phyloP scores from a whole-genome alignment of 2,113 vertebrate genomes.

The Tamias sibiricus region DNA sequence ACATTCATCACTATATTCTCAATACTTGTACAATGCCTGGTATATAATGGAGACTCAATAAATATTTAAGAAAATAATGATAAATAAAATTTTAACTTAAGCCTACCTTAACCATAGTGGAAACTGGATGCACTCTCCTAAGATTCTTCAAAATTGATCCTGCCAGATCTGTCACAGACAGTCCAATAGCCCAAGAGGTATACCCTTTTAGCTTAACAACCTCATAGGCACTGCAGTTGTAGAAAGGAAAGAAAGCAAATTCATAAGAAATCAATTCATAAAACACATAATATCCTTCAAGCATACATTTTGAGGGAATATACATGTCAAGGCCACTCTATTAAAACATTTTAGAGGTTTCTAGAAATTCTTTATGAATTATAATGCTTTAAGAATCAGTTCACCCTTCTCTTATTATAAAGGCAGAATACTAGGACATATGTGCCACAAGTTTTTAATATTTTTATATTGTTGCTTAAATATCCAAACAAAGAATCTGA shows the following conservation, averaged over 20 bases:
- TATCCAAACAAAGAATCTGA: slow-evolving; percentile 42
- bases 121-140: slow-evolving; percentile 95
- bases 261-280: slow-evolving; percentile 7
- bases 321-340: neutral
- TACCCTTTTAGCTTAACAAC: slow-evolving; percentile 98
- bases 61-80: neutral
- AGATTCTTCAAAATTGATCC: slow-evolving; percentile 95
- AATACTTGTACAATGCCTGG: neutral
- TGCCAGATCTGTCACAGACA: slow-evolving; percentile 95
- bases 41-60: neutral
- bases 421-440: neutral
- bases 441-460: neutral
- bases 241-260: slow-evolving; percentile 41
- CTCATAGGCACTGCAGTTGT: slow-evolving; percentile 92
- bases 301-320: neutral
- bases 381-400: neutral
- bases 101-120: slow-evolving; percentile 94
- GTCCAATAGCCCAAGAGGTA: slow-evolving; percentile 98
- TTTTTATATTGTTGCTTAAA: slow-evolving; percentile 51
- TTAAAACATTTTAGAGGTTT: slow-evolving; percentile 16
- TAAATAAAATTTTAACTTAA: slow-evolving; percentile 4
- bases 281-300: slow-evolving; percentile 6
- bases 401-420: slow-evolving; percentile 4
- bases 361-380: slow-evolving; percentile 16
- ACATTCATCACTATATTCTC: slow-evolving; percentile 35